Percentiles rank a stretch among this genome's conserved stretches.
phyloP scores from a whole-genome alignment of 2,797 vertebrate genomes.

The Platalea minor region DNA sequence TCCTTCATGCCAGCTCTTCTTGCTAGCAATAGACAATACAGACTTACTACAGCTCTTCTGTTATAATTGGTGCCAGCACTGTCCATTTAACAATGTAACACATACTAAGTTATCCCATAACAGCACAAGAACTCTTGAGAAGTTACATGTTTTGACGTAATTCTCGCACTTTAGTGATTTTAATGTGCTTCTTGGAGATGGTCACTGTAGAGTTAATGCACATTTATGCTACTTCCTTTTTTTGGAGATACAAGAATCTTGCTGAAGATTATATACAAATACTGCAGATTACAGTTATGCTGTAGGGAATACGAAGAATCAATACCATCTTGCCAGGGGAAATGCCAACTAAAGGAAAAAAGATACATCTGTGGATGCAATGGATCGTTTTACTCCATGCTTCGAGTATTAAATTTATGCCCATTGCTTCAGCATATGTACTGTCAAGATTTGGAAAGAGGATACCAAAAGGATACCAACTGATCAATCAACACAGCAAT shows the following conservation, averaged over 20 bases:
- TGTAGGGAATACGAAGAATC: not conserved
- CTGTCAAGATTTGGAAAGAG: slow-evolving; percentile 8
- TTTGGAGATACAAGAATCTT: not conserved
- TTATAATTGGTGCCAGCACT: not conserved
- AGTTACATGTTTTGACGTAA: not conserved
- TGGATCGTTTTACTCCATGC: not conserved
- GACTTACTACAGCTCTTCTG: not conserved
- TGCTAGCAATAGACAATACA: not conserved
- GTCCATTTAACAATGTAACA: not conserved
- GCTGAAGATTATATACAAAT: not conserved
- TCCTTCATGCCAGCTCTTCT: not conserved
- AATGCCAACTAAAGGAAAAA: not conserved
- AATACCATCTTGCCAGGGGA: not conserved
- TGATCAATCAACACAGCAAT: slow-evolving; percentile 2
- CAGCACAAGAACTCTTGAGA: not conserved
- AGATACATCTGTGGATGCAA: not conserved
- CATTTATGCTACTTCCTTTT: not conserved
- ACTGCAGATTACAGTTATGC: not conserved
- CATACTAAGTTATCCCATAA: not conserved
- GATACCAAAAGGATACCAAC: slow-evolving; percentile 19
- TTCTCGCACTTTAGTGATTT: not conserved
- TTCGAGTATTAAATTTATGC: slow-evolving; percentile 6
- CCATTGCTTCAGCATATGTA: not conserved
- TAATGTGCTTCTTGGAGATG: accelerated
- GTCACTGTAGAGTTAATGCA: not conserved